phyloP scores from a whole-genome alignment of 2,888 invertebrate genomes.

The Machimus atricapillus region DNA sequence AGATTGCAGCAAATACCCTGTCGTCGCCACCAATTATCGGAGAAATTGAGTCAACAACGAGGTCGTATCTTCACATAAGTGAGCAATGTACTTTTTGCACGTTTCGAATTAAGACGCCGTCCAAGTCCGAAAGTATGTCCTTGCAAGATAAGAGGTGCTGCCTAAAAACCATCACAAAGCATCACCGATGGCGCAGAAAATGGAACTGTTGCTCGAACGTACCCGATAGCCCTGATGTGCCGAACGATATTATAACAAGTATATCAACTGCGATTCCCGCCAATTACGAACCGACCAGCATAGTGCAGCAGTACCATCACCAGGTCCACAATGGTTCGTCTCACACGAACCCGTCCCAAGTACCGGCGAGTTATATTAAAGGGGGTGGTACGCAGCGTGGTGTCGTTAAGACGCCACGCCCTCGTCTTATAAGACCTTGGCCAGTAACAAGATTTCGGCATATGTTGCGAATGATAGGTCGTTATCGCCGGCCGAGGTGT shows the following conservation, averaged over 20 bases:
- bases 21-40: conserved; percentile 54
- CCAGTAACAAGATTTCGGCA: conserved; percentile 57
- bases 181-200: conserved; percentile 64
- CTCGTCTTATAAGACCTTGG: conserved; percentile 54
- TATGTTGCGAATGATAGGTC: conserved; percentile 60
- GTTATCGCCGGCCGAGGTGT: conserved; percentile 59
- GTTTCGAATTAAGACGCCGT: conserved; percentile 57
- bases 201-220: conserved; percentile 69
- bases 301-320: conserved; percentile 39
- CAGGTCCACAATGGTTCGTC: conserved; percentile 37
- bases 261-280: conserved; percentile 52
- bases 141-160: conserved; percentile 53
- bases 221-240: conserved; percentile 68
- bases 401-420: conserved; percentile 43
- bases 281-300: conserved; percentile 40
- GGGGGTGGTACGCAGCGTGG: conserved; percentile 42
- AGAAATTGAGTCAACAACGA: conserved; percentile 51
- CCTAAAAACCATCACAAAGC: conserved; percentile 60
- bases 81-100: conserved; percentile 62
- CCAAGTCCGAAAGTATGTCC: conserved; percentile 48
- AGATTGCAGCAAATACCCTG: conserved; percentile 48
- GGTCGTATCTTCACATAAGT: conserved; percentile 55
- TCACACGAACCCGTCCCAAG: conserved; percentile 52
- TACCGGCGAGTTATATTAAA: conserved; percentile 51
- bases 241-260: conserved; percentile 63